These are phyloP conservation scores for Tinea pellionella DNA, from an alignment of 2,888 invertebrate genomes.

Conservation along the genomic window DNA sequence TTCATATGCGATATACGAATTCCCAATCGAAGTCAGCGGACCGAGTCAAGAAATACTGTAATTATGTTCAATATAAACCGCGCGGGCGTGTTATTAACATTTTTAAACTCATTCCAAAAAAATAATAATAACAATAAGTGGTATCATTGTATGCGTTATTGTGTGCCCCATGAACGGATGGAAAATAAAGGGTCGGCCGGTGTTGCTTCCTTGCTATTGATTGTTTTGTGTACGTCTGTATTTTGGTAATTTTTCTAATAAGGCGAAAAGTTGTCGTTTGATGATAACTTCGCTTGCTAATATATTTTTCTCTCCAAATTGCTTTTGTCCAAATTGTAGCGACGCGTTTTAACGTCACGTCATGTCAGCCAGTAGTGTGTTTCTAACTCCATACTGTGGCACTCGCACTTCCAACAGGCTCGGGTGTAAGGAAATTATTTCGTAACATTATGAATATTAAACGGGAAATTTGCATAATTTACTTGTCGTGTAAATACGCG, in stretches of 20 bases:
- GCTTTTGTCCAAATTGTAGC: no score
- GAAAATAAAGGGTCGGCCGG: slow-evolving; percentile 3
- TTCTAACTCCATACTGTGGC: not conserved
- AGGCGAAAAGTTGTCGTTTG: not conserved
- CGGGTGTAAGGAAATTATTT: slow-evolving; percentile 10
- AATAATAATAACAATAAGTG: slow-evolving; percentile 38
- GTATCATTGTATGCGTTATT: slow-evolving; percentile 24
- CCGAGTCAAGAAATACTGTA: slow-evolving; percentile 35
- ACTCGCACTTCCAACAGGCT: not conserved
- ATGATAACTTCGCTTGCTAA: no score
- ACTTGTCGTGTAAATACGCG: slow-evolving; percentile 10
- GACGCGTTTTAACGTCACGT: not conserved
- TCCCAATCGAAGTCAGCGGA: slow-evolving; percentile 28
- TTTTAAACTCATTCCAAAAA: slow-evolving; percentile 27
- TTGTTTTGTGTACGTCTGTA: not conserved
- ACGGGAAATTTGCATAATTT: slow-evolving; percentile 11
- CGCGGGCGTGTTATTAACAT: slow-evolving; percentile 35
- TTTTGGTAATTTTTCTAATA: not conserved
- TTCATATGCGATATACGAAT: slow-evolving; percentile 16
- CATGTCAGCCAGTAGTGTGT: not conserved
- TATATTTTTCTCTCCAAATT: no score
- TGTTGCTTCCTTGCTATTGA: not conserved
- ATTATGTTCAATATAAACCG: slow-evolving; percentile 42
- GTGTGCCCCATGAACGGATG: slow-evolving; percentile 13
- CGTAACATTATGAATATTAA: slow-evolving; percentile 10